Conservation (phyloP, 2,113 vertebrate species). For the Pterophyllum scalare region DNA sequence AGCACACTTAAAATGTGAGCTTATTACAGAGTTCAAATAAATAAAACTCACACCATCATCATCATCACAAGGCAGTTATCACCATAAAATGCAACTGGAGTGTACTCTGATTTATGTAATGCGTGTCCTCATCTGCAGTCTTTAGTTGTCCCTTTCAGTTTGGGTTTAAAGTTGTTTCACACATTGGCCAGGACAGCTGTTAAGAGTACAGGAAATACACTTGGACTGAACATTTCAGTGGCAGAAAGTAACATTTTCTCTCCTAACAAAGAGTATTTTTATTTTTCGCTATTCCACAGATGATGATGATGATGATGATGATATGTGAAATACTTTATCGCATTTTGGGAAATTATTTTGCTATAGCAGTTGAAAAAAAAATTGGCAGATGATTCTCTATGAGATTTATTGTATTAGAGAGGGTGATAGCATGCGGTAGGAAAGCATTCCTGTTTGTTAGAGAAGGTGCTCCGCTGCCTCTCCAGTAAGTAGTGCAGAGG, state of each 20-base stretch:
- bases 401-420: no score
- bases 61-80: neutral
- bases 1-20: neutral
- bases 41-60: neutral
- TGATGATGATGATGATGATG: no score
- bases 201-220: neutral
- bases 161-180: neutral
- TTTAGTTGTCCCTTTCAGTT: conserved; percentile 23
- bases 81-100: neutral
- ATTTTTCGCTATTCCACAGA: no score
- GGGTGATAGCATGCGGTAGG: no score
- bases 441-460: no score
- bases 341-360: no score
- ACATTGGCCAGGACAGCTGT: neutral
- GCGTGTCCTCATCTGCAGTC: neutral
- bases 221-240: neutral
- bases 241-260: neutral
- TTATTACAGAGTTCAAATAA: neutral
- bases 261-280: neutral
- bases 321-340: no score
- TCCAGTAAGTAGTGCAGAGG: no score
- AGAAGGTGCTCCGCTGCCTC: no score
- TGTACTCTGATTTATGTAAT: conserved; percentile 34
- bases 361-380: no score
- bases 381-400: no score